phyloP scores from a whole-genome alignment of 1,140 invertebrate species.

The Drosophila guanche region DNA sequence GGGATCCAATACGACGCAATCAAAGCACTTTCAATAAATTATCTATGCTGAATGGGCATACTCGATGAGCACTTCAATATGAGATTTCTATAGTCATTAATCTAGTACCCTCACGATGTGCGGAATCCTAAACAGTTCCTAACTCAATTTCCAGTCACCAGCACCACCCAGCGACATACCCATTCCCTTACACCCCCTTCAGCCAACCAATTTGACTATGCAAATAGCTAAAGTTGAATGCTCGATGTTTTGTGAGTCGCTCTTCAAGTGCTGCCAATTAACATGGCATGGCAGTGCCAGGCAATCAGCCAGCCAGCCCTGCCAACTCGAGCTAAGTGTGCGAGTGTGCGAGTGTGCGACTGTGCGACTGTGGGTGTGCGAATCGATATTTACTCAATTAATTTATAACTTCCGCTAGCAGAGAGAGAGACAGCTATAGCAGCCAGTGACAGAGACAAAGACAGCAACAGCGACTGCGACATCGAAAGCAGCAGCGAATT shows the following conservation, averaged over 20 bases:
- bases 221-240: conserved; percentile 63
- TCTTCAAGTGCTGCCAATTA: conserved; percentile 74
- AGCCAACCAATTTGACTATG: conserved; percentile 76
- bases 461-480: background rate
- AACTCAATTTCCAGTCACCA: conserved; percentile 22
- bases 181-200: conserved; percentile 1
- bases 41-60: conserved; percentile 67
- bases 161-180: background rate
- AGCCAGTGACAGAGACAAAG: conserved; percentile 13
- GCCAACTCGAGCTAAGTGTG: conserved; percentile 11
- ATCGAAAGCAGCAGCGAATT: conserved; percentile 55
- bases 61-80: conserved; percentile 69
- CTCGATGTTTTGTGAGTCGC: conserved; percentile 29
- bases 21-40: conserved; percentile 75
- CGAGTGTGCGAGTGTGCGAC: conserved; percentile 5
- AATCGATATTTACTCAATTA: conserved; percentile 82
- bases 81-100: conserved; percentile 75
- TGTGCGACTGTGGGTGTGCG: conserved; percentile 44
- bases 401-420: conserved; percentile 77
- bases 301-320: conserved; percentile 14
- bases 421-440: conserved; percentile 31
- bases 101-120: conserved; percentile 34
- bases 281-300: conserved; percentile 47
- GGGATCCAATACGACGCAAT: conserved; percentile 42
- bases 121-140: conserved; percentile 35